phyloP scores from a whole-genome alignment of 2,797 vertebrate genomes.

The Caiman crocodilus region DNA sequence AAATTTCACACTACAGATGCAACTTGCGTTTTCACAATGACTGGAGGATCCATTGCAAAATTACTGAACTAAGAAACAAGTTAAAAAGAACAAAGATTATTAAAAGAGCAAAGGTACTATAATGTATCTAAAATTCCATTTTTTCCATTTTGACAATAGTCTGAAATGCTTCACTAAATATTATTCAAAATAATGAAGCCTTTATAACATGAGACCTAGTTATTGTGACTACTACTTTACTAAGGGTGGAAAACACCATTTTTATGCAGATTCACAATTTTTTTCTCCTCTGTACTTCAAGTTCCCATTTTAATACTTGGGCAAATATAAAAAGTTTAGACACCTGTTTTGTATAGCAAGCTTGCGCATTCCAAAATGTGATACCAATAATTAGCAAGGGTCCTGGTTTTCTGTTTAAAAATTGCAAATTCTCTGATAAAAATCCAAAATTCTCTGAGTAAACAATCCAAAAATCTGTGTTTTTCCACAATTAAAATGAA shows the following conservation, averaged over 20 bases:
- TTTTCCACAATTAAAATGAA: too few relatives aligned
- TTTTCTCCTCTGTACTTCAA: background rate
- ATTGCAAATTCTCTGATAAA: too few relatives aligned
- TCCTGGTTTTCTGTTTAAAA: too few relatives aligned
- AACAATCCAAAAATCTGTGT: too few relatives aligned
- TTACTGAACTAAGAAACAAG: background rate
- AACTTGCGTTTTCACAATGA: background rate
- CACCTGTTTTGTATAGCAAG: background rate
- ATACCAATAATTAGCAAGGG: background rate
- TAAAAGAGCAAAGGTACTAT: background rate
- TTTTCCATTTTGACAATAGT: background rate
- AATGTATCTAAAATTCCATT: too few relatives aligned
- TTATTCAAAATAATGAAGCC: accelerated
- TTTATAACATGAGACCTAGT: accelerated
- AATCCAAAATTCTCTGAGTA: too few relatives aligned
- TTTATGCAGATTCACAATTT: background rate
- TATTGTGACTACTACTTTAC: background rate
- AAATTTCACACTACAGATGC: background rate
- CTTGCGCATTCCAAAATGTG: background rate
- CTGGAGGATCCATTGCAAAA: background rate
- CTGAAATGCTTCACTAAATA: background rate
- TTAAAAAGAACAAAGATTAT: background rate
- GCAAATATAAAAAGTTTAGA: background rate
- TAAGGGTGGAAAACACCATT: background rate
- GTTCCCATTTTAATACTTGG: background rate